phyloP scores from a whole-genome alignment of 2,888 invertebrate genomes.

The Eugnorisma glareosa region DNA sequence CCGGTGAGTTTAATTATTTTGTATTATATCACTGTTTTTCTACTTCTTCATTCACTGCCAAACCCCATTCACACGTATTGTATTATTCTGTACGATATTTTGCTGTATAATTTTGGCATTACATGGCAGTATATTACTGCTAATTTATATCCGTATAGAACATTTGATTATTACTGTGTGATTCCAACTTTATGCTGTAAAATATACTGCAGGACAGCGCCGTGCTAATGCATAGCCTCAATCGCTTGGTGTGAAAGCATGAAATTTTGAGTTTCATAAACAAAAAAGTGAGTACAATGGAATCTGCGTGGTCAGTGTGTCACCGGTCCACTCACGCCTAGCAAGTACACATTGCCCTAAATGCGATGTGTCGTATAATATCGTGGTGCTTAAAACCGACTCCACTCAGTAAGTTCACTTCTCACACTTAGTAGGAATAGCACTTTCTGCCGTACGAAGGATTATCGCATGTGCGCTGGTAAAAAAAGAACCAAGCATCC shows the following conservation, averaged over 20 bases:
- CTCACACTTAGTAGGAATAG: background rate
- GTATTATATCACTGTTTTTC: background rate
- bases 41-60: background rate
- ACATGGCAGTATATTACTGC: background rate
- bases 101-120: background rate
- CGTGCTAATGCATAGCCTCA: background rate
- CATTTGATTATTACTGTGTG: background rate
- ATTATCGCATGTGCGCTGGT: background rate
- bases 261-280: background rate
- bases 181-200: background rate
- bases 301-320: background rate
- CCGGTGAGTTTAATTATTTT: conserved; percentile 69
- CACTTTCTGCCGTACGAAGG: background rate
- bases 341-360: background rate
- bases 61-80: background rate
- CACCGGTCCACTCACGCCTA: background rate
- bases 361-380: background rate
- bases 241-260: background rate
- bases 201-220: background rate
- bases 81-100: background rate
- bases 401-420: too few species aligned
- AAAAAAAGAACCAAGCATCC: background rate
- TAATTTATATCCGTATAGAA: background rate
- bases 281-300: background rate
- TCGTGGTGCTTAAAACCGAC: background rate